phyloP scores from a whole-genome alignment of 2,113 vertebrate species.

The Clinocottus analis region DNA sequence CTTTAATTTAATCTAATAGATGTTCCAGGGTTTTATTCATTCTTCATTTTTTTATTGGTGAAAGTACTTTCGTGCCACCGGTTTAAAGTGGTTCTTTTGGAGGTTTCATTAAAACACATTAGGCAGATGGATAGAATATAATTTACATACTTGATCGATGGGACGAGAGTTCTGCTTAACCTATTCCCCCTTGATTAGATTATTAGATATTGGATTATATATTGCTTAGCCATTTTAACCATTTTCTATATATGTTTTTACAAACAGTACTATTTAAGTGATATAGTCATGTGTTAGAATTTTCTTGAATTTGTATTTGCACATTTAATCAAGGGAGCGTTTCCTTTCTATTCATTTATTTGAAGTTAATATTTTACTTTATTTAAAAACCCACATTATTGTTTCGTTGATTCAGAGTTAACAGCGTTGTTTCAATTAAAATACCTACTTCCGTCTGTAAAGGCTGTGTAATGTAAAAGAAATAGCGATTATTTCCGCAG shows the following conservation, averaged over 20 bases:
- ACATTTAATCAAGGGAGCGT: constrained; percentile 25
- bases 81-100: constrained; percentile 46
- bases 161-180: constrained; percentile 41
- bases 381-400: not conserved
- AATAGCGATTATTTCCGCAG: constrained; percentile 1
- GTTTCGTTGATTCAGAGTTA: constrained; percentile 1
- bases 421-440: not conserved
- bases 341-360: constrained; percentile 5
- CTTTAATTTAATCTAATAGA: constrained; percentile 44
- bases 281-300: constrained; percentile 4
- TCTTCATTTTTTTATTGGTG: constrained; percentile 48
- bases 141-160: constrained; percentile 52
- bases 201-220: constrained; percentile 22
- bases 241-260: not conserved
- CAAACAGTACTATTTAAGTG: not conserved
- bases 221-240: constrained; percentile 10
- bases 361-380: not conserved
- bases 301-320: constrained; percentile 17
- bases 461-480: constrained; percentile 6
- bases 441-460: not conserved
- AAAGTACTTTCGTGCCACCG: constrained; percentile 31
- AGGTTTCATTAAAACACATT: constrained; percentile 59
- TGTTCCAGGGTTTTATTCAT: constrained; percentile 49
- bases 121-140: constrained; percentile 27
- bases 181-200: constrained; percentile 50